These are phyloP conservation scores for Lycaena phlaeas DNA, from an alignment of 2,888 invertebrate species.

Conservation along the genomic window DNA sequence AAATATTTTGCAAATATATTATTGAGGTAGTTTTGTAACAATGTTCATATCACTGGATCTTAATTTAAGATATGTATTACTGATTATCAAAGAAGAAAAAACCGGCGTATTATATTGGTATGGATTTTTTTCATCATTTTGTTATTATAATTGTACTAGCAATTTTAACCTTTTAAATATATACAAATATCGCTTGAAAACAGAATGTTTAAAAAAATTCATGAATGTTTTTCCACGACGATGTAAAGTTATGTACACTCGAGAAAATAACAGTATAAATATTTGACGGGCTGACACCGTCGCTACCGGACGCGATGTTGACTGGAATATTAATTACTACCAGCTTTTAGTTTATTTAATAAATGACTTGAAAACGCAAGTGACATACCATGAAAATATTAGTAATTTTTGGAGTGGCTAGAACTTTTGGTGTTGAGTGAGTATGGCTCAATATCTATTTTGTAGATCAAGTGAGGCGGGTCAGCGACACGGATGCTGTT, in stretches of 20 bases:
- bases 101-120: too few relatives aligned
- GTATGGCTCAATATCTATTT: not conserved
- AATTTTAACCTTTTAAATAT: not conserved
- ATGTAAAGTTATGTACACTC: slow-evolving; percentile 11
- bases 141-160: not conserved
- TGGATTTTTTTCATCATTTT: not conserved
- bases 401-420: not conserved
- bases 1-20: too few relatives aligned
- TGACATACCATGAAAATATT: not conserved
- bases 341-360: slow-evolving; percentile 18
- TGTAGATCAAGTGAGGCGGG: too few relatives aligned
- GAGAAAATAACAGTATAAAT: slow-evolving; percentile 36
- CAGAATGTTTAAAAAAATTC: not conserved
- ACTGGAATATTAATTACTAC: slow-evolving; percentile 44
- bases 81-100: too few relatives aligned
- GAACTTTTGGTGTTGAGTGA: not conserved
- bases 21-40: too few relatives aligned
- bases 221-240: not conserved
- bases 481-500: not conserved
- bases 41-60: too few relatives aligned
- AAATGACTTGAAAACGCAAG: too few relatives aligned
- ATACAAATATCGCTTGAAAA: not conserved
- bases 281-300: slow-evolving; percentile 31
- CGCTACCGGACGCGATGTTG: slow-evolving; percentile 27
- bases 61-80: too few relatives aligned